These are phyloP conservation scores for Alfaro cultratus DNA, from an alignment of 2,797 vertebrate species.

Conservation along the genomic window DNA sequence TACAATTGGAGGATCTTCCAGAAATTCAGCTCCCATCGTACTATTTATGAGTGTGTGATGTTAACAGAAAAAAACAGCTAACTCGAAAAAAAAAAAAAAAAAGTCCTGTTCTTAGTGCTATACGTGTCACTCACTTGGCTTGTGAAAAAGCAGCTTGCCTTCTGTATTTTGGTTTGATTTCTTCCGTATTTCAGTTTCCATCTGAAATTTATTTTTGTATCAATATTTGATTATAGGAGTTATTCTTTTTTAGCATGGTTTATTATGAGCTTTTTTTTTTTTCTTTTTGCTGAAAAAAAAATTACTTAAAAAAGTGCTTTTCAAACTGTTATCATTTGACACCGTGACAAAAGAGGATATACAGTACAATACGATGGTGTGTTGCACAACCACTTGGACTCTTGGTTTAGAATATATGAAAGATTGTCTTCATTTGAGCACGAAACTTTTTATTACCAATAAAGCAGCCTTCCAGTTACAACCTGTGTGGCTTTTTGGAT, in stretches of 20 bases:
- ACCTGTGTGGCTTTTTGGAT: conserved; percentile 59
- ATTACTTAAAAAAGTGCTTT: conserved; percentile 80
- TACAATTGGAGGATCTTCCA: conserved; percentile 77
- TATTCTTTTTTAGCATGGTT: conserved; percentile 82
- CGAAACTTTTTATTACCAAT: conserved; percentile 90
- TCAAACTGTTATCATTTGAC: conserved; percentile 86
- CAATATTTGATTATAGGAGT: conserved; percentile 79
- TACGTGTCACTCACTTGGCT: conserved; percentile 84
- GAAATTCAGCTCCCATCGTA: conserved; percentile 75
- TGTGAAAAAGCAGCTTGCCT: conserved; percentile 86
- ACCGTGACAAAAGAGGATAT: conserved; percentile 84
- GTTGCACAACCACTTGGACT: conserved; percentile 87
- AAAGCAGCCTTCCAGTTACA: conserved; percentile 89
- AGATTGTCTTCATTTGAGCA: conserved; percentile 90
- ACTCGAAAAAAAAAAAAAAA: conserved; percentile 42
- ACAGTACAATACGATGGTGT: conserved; percentile 82
- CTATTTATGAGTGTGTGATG: conserved; percentile 78
- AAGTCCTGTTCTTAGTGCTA: conserved; percentile 82
- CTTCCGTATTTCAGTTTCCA: conserved; percentile 78
- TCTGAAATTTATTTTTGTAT: conserved; percentile 87
- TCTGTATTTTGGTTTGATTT: conserved; percentile 80
- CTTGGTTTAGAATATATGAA: conserved; percentile 86
- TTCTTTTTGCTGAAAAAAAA: conserved; percentile 79
- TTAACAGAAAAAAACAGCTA: conserved; percentile 75
- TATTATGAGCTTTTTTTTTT: conserved; percentile 64